These are phyloP conservation scores for Oxycera nigricornis DNA, from an alignment of 2,888 invertebrate species.

Conservation along the genomic window DNA sequence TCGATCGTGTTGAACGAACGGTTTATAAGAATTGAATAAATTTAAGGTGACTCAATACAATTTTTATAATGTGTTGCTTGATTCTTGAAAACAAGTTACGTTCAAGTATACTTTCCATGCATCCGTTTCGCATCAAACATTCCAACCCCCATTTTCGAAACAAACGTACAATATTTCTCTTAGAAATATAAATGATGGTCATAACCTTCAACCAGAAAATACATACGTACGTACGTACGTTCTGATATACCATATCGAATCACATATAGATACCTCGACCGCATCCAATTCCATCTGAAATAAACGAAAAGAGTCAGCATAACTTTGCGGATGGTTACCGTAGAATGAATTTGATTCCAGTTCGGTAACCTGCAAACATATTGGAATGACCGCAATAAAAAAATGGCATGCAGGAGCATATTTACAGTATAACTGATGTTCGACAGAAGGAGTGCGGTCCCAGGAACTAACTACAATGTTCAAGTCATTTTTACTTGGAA, in stretches of 20 bases:
- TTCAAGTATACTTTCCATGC: too few species aligned
- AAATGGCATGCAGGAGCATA: conserved; percentile 32
- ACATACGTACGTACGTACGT: conserved; percentile 39
- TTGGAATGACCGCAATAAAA: conserved; percentile 48
- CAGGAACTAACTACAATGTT: conserved; percentile 10
- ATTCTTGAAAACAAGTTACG: too few species aligned
- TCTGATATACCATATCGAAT: conserved; percentile 8
- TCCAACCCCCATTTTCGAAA: too few species aligned
- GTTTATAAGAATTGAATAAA: too few species aligned
- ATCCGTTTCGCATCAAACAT: too few species aligned
- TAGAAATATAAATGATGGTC: conserved; percentile 45
- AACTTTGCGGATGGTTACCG: conserved; percentile 47
- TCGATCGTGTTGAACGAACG: not conserved
- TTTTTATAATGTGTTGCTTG: not conserved
- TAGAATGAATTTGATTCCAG: conserved; percentile 46
- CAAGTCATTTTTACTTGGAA: conserved; percentile 30
- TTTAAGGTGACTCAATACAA: not conserved
- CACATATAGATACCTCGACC: conserved; percentile 27
- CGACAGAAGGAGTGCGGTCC: not conserved
- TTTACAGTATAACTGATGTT: not conserved
- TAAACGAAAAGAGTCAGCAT: conserved; percentile 43
- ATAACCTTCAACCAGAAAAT: conserved; percentile 45
- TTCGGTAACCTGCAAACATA: conserved; percentile 47
- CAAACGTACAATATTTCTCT: conserved; percentile 44
- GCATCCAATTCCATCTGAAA: conserved; percentile 10